These are phyloP conservation scores for Allenopithecus nigroviridis DNA, from an alignment of 2,797 vertebrate genomes.

Conservation along the genomic window DNA sequence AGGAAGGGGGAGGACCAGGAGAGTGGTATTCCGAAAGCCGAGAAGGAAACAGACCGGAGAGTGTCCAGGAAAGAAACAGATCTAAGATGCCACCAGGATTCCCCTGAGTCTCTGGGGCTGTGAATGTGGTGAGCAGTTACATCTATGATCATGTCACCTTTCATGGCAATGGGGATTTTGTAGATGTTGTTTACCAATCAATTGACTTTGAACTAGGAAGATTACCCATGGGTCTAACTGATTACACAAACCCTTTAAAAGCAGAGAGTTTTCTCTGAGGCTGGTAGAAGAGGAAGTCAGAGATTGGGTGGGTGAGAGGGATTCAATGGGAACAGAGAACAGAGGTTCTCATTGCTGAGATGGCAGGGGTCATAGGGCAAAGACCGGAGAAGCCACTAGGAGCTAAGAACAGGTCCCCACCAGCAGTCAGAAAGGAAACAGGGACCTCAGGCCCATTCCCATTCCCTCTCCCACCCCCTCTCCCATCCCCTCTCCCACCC, in stretches of 20 bases:
- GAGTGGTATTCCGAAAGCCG: background rate
- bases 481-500: accelerated
- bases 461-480: too few species aligned
- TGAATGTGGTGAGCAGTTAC: background rate
- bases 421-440: too few species aligned
- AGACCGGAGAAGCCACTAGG: background rate
- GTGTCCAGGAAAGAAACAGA: too few species aligned
- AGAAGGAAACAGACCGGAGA: too few species aligned
- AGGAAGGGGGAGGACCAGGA: background rate
- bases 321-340: background rate
- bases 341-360: background rate
- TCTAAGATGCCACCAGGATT: too few species aligned
- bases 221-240: background rate
- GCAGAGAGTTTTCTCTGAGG: background rate
- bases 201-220: background rate
- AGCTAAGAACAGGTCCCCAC: background rate
- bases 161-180: background rate
- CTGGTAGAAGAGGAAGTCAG: background rate
- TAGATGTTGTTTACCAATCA: background rate
- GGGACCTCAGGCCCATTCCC: background rate
- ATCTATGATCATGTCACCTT: background rate
- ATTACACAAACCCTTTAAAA: background rate
- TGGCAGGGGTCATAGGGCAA: background rate
- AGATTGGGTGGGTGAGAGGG: accelerated
- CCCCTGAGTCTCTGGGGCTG: background rate